These are phyloP conservation scores for Pseudomyrmex gracilis DNA, from an alignment of 1,140 invertebrate genomes.

Conservation along the genomic window DNA sequence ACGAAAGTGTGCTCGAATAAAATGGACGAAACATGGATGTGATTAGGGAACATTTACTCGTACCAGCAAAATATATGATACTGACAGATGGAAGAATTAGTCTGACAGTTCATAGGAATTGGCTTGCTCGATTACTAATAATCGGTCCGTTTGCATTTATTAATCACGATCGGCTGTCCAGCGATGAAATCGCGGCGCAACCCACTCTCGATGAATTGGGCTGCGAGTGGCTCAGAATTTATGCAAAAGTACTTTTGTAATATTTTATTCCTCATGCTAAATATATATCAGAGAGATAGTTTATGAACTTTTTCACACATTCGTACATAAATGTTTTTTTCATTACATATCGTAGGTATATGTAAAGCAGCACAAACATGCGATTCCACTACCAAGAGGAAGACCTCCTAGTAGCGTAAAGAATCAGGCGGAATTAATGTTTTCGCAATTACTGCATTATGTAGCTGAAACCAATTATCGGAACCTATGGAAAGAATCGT, in stretches of 20 bases:
- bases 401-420: conserved; percentile 85
- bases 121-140: conserved; percentile 78
- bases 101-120: conserved; percentile 79
- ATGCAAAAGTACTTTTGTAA: conserved; percentile 77
- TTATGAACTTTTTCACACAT: too few relatives aligned
- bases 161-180: conserved; percentile 78
- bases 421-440: conserved; percentile 88
- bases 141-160: conserved; percentile 79
- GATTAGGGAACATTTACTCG: conserved; percentile 76
- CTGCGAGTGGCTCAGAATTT: conserved; percentile 79
- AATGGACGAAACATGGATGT: conserved; percentile 72
- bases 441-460: conserved; percentile 92
- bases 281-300: conserved; percentile 26
- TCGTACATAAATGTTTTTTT: too few relatives aligned
- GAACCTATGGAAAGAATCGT: conserved; percentile 93
- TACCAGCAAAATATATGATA: conserved; percentile 81
- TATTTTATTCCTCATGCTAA: conserved; percentile 28
- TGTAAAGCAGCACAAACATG: conserved; percentile 88
- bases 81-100: conserved; percentile 79
- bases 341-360: conserved; percentile 85
- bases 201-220: conserved; percentile 81
- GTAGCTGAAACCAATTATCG: conserved; percentile 92
- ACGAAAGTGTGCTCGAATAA: too few relatives aligned
- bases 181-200: conserved; percentile 82
- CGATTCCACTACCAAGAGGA: conserved; percentile 89